phyloP scores from a whole-genome alignment of 2,797 vertebrate genomes.

The Sebastes oblongus region DNA sequence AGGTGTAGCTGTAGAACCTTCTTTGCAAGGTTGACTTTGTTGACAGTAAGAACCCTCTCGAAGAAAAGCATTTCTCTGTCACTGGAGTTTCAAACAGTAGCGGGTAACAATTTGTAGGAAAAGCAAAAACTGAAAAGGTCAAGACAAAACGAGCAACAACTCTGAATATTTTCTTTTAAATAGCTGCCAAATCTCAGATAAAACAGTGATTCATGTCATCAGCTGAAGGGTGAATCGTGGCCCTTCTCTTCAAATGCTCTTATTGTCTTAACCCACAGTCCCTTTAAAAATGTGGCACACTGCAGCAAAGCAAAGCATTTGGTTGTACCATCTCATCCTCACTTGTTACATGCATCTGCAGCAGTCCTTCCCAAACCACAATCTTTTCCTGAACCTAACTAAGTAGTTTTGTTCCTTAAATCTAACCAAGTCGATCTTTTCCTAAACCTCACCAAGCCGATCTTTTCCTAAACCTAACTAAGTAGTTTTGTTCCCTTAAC shows the following conservation, averaged over 20 bases:
- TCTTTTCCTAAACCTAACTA: too few relatives aligned
- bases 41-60: neutral
- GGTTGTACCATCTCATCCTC: neutral
- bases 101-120: too few relatives aligned
- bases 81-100: neutral
- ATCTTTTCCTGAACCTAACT: too few relatives aligned
- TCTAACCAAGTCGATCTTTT: too few relatives aligned
- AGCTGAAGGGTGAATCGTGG: neutral
- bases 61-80: neutral
- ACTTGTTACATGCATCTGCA: neutral
- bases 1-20: neutral
- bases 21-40: neutral
- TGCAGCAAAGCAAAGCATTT: neutral
- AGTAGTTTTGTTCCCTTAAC: too few relatives aligned
- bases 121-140: conserved; percentile 6
- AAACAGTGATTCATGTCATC: neutral
- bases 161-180: neutral
- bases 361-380: neutral
- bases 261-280: neutral
- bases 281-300: neutral
- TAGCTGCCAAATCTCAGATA: neutral
- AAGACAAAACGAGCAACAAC: neutral
- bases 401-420: too few relatives aligned
- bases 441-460: fast-evolving
- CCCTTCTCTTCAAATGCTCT: neutral